Conservation (phyloP, 1,140 invertebrate species). For the Melanaphis sacchari region DNA sequence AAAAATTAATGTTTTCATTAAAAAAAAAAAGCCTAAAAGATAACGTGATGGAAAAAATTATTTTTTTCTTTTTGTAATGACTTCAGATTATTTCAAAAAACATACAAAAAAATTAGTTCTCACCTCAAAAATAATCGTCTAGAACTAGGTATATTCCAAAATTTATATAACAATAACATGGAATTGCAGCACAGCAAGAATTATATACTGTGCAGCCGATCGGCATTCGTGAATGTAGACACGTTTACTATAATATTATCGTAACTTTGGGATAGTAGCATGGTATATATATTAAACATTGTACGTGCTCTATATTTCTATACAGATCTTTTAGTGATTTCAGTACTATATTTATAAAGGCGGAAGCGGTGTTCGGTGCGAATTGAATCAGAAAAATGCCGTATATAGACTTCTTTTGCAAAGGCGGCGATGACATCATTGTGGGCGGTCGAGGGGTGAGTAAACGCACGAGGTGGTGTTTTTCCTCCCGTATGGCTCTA, state of each 20-base stretch:
- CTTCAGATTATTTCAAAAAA: too few relatives aligned
- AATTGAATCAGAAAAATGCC: constrained; percentile 53
- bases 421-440: constrained; percentile 43
- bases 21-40: too few relatives aligned
- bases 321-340: neutral
- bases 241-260: constrained; percentile 7
- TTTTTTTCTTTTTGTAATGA: too few relatives aligned
- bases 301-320: neutral
- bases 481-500: neutral
- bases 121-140: too few relatives aligned
- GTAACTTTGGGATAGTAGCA: neutral
- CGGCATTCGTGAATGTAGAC: neutral
- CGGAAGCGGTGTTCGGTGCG: neutral
- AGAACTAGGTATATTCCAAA: too few relatives aligned
- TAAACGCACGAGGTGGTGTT: constrained; percentile 12
- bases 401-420: neutral
- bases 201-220: neutral
- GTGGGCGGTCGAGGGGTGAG: neutral
- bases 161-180: too few relatives aligned
- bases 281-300: neutral
- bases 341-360: neutral
- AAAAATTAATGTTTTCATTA: too few relatives aligned
- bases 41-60: too few relatives aligned
- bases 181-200: neutral
- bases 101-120: too few relatives aligned